phyloP scores from a whole-genome alignment of 2,888 invertebrate genomes.

The Norana najaformis region DNA sequence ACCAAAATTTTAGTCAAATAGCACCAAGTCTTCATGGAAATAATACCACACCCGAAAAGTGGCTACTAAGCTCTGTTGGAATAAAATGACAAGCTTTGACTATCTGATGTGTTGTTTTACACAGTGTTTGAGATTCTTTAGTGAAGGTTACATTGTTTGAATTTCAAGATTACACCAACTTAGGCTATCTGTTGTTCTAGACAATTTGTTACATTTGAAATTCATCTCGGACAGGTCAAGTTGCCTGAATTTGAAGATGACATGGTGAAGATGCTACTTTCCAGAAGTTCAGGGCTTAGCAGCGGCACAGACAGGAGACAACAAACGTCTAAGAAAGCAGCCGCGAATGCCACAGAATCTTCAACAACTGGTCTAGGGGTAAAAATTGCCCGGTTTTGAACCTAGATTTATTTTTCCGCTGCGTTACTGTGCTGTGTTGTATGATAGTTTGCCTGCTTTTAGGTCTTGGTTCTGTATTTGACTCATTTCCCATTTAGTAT shows the following conservation, averaged over 20 bases:
- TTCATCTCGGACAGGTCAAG: background rate
- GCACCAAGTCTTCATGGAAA: background rate
- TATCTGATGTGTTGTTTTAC: background rate
- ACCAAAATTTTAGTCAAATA: background rate
- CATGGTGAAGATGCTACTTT: background rate
- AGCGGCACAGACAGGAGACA: constrained; percentile 2
- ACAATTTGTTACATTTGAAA: background rate
- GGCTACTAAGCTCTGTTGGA: background rate
- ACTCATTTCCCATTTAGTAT: too few relatives aligned
- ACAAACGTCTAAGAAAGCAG: background rate
- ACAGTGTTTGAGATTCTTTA: background rate
- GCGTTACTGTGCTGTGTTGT: background rate
- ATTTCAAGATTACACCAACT: background rate
- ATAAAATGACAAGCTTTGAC: background rate
- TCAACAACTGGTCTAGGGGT: background rate
- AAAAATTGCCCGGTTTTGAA: background rate
- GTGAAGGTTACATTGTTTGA: background rate
- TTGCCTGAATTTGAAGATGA: background rate
- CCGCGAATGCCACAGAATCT: background rate
- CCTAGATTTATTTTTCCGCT: background rate
- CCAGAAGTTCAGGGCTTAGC: background rate
- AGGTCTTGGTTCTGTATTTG: too few relatives aligned
- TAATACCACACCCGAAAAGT: background rate
- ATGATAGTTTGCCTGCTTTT: background rate
- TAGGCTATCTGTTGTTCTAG: background rate